Evolutionary conservation across 2,113 vertebrate genomes (phyloP).

Genomic region (Melanerpes aurifrons): DNA sequence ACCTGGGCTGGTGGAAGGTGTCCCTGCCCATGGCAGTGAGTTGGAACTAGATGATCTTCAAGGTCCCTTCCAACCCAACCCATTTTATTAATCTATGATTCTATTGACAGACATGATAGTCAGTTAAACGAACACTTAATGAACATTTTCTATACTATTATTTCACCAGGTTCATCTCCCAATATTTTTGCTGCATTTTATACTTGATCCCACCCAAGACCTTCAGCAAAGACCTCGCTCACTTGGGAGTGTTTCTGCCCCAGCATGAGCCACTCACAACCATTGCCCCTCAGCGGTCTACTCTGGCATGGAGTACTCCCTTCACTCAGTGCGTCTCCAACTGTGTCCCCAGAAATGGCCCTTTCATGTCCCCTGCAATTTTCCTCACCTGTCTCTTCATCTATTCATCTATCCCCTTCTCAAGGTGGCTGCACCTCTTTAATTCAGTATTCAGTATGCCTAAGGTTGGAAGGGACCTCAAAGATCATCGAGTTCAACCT

Average conservation of each 20-base stretch:
- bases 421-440: fast-evolving
- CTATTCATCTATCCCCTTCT: fast-evolving
- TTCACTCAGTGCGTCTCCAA: background rate
- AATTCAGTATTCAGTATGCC: no score
- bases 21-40: no score
- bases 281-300: background rate
- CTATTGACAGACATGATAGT: background rate
- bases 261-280: fast-evolving
- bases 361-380: background rate
- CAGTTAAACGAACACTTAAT: background rate
- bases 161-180: background rate
- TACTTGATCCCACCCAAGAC: background rate
- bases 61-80: no score
- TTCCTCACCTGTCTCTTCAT: background rate
- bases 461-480: no score
- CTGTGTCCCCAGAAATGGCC: background rate
- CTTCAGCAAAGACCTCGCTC: background rate
- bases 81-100: no score
- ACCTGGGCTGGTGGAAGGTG: no score
- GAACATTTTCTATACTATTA: background rate
- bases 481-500: no score
- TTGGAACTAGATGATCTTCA: no score
- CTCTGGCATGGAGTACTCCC: background rate
- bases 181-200: background rate
- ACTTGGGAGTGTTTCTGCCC: fast-evolving